These are phyloP conservation scores for Macrosteles quadrilineatus DNA, from an alignment of 1,140 invertebrate genomes.

Conservation along the genomic window DNA sequence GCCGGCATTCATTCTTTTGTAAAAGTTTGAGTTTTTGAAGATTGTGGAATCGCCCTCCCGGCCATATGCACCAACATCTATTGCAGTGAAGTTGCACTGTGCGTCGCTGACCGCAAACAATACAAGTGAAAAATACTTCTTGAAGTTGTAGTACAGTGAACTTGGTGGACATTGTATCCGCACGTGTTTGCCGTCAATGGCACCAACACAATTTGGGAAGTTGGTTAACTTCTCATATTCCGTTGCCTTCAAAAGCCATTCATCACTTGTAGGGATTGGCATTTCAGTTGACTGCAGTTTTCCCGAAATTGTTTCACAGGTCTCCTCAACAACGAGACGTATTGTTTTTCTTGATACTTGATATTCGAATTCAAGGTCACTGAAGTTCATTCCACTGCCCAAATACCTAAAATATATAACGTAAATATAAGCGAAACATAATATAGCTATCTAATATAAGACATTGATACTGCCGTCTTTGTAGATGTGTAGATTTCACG, in stretches of 20 bases:
- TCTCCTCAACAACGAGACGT: constrained; percentile 31
- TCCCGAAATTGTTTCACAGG: constrained; percentile 33
- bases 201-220: constrained; percentile 48
- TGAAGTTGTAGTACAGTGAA: constrained; percentile 52
- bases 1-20: background rate
- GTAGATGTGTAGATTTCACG: background rate
- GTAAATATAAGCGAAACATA: too few species aligned
- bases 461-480: background rate
- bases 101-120: constrained; percentile 51
- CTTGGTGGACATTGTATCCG: constrained; percentile 48
- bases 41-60: constrained; percentile 16
- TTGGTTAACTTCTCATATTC: constrained; percentile 34
- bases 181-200: constrained; percentile 50
- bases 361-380: constrained; percentile 29
- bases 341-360: constrained; percentile 31
- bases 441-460: too few species aligned
- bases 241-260: constrained; percentile 20
- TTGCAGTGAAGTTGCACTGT: constrained; percentile 49
- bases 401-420: background rate
- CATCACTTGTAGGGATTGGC: constrained; percentile 8
- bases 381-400: background rate
- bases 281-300: constrained; percentile 22
- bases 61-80: constrained; percentile 50
- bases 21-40: constrained; percentile 4
- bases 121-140: constrained; percentile 49